A percentile compares a stretch with the other conserved stretches of the same genome.
Conservation (phyloP, 2,888 invertebrate species). For the Liopterus haemorrhoidalis region DNA sequence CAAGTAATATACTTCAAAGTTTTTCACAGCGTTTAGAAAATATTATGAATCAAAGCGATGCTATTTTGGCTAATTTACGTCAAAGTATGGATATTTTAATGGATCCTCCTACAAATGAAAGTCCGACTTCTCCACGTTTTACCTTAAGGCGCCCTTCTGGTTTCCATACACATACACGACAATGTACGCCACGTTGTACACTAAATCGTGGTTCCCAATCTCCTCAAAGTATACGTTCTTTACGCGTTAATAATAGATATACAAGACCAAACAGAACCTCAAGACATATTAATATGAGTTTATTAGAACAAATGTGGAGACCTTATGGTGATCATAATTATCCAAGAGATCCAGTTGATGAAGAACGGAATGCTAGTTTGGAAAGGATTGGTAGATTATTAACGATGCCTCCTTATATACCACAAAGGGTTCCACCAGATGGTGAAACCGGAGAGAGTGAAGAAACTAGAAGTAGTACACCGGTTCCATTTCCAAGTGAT, state of each 20-base stretch:
- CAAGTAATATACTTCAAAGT: slow-evolving; percentile 41
- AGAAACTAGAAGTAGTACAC: slow-evolving; percentile 5
- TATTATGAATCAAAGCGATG: slow-evolving; percentile 43
- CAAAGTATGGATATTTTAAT: slow-evolving; percentile 40
- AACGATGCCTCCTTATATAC: slow-evolving; percentile 17
- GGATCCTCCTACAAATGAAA: slow-evolving; percentile 15
- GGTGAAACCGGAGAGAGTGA: background rate
- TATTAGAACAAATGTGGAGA: slow-evolving; percentile 13
- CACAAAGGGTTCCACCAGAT: too few species aligned
- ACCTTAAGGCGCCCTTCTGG: slow-evolving; percentile 18
- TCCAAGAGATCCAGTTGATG: slow-evolving; percentile 15
- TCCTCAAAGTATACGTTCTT: slow-evolving; percentile 2
- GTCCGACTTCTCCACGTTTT: slow-evolving; percentile 5
- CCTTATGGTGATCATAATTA: slow-evolving; percentile 22
- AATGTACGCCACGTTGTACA: slow-evolving; percentile 15
- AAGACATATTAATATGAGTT: slow-evolving; percentile 3
- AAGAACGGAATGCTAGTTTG: slow-evolving; percentile 11
- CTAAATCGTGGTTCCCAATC: slow-evolving; percentile 6
- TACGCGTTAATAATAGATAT: slow-evolving; percentile 12
- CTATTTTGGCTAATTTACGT: slow-evolving; percentile 42
- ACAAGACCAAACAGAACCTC: slow-evolving; percentile 14
- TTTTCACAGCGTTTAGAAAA: slow-evolving; percentile 43
- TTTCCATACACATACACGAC: slow-evolving; percentile 13
- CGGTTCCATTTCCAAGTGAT: slow-evolving; percentile 11
- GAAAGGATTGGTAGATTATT: slow-evolving; percentile 20